Conservation (phyloP, 2,888 invertebrate genomes). For the Endotricha flammealis region DNA sequence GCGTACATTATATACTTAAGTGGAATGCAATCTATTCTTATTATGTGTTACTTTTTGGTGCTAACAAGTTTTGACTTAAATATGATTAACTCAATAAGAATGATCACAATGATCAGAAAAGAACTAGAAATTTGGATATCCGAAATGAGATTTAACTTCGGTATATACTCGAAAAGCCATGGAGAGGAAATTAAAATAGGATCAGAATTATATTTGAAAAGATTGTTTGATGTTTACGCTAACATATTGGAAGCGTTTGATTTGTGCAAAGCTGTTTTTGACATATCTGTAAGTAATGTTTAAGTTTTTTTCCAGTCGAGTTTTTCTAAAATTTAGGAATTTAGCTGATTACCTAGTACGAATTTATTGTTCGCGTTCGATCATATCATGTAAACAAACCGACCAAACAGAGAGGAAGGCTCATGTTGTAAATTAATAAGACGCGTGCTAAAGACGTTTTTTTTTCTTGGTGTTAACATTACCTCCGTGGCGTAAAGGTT, state of each 20-base stretch:
- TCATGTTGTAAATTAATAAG: too few relatives aligned
- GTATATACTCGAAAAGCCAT: background rate
- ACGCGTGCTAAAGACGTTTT: too few relatives aligned
- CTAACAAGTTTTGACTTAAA: background rate
- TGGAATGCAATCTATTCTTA: too few relatives aligned
- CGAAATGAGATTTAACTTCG: background rate
- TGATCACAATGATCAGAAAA: background rate
- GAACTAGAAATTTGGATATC: background rate
- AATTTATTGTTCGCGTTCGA: too few relatives aligned
- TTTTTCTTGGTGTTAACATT: too few relatives aligned
- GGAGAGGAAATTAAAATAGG: background rate
- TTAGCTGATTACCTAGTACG: too few relatives aligned
- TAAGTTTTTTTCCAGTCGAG: too few relatives aligned
- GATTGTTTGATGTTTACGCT: constrained; percentile 4
- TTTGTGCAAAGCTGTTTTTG: constrained; percentile 4
- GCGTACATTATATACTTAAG: too few relatives aligned
- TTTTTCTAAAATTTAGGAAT: too few relatives aligned
- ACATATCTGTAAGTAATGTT: background rate
- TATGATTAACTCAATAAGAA: background rate
- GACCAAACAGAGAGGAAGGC: too few relatives aligned
- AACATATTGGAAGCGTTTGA: constrained; percentile 14
- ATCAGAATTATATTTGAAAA: background rate
- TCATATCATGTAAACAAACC: too few relatives aligned
- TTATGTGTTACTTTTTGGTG: background rate
- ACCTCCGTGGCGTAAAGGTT: too few relatives aligned